Evolutionary conservation across 2,797 vertebrate species (phyloP), one percentile per base, ranked within the genome.

Genomic region (Onychomys arenicola): DNA sequence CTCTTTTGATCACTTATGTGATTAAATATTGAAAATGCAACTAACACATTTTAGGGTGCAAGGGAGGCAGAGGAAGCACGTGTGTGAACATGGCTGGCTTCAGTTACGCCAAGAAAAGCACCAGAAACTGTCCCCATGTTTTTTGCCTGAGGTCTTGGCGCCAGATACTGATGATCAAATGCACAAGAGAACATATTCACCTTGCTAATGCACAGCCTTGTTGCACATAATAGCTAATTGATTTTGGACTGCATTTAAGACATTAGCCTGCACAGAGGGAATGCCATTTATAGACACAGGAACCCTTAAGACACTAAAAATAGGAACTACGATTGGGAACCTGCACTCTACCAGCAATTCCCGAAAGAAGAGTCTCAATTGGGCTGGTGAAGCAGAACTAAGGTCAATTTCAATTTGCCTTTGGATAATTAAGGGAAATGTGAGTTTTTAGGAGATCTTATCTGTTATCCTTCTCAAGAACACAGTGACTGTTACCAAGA

Each of bases 241-340:
- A 97, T 96, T 96, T 89, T 61, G 91, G 63, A 93, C 93, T 96
- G 88, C 95, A 92, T 92, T 96, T 92, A 97, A 96, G 92, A 90
- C 95, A 96, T 91, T 87, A 95, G 78, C 77, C 71, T 92, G 78
- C 96, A 96, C 94, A 96, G 97, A 94, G 63, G 84, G 69, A 96
- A 77, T 86, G 67, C 86, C 80, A 83, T 94, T 95, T 95, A 93
- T 90, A 97, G 94, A 96, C 89, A 90, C 65, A 57, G 65, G 81
- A 82, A 93, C 89, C 91, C 43, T 95, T 40, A 61, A n/a, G 43
- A 88, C 93, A 90, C 94, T 89, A 93, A 97, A 97, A 97, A 95
- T 65, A 96, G 84, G 63, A 92, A 59, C 57, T 11, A 29, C 37
- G 89, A 93, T 77, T 94, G 92, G 94, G 65, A 96, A 96, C 75